A percentile compares a stretch with the other conserved stretches of the same genome.
Evolutionary conservation across 2,113 vertebrate species (phyloP).

Genomic region (Mormoops blainvillei): DNA sequence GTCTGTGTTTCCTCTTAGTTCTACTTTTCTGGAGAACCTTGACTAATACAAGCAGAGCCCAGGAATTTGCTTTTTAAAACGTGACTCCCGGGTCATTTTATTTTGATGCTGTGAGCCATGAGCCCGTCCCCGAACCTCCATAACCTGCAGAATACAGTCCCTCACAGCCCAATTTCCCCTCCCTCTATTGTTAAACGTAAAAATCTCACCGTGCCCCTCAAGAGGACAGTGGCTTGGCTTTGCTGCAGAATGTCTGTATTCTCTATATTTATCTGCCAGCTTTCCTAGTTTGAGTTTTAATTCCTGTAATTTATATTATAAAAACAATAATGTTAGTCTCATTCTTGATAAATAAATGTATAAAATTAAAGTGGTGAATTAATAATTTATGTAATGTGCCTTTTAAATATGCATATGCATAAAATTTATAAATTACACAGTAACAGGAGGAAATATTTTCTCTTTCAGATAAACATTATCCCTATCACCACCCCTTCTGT

Average conservation of each 20-base stretch:
- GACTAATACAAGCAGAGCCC: not conserved
- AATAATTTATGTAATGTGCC: conserved; percentile 9
- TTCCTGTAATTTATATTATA: conserved; percentile 25
- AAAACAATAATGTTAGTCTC: conserved; percentile 7
- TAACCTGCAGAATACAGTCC: not conserved
- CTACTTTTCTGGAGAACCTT: not conserved
- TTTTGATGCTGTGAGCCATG: not conserved
- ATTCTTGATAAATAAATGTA: not conserved
- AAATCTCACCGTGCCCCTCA: not conserved
- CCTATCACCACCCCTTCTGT: not conserved
- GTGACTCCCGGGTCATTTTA: not conserved
- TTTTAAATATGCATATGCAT: conserved; percentile 26
- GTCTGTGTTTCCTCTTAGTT: not conserved
- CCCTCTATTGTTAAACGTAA: not conserved
- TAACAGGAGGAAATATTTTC: not conserved
- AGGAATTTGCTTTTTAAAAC: not conserved
- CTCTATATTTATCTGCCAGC: not conserved
- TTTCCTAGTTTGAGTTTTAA: not conserved
- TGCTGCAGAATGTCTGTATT: not conserved
- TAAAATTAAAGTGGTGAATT: conserved; percentile 1
- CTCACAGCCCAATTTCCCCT: not conserved
- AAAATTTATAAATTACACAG: conserved; percentile 8
- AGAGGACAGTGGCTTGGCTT: not conserved
- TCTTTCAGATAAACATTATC: not conserved
- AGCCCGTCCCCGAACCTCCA: no score